phyloP scores from a whole-genome alignment of 2,113 vertebrate genomes.

The Chaetura pelagica region DNA sequence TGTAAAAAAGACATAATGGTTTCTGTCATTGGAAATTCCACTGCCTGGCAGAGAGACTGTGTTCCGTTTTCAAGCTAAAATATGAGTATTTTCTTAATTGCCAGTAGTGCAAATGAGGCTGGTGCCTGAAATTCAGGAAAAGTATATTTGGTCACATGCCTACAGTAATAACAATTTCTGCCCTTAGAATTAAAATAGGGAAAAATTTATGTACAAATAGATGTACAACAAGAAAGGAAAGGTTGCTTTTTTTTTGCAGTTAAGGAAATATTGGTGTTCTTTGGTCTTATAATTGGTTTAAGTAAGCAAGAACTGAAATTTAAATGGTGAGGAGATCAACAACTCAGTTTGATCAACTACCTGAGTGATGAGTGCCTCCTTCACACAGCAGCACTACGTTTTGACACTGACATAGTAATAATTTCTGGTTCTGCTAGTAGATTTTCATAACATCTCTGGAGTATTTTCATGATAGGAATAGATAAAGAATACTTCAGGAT shows the following conservation, averaged over 20 bases:
- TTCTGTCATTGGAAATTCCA: neutral
- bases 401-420: neutral
- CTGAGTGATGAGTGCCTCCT: neutral
- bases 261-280: neutral
- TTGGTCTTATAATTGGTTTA: neutral
- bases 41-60: neutral
- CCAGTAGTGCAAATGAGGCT: neutral
- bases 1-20: neutral
- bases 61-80: neutral
- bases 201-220: neutral
- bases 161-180: neutral
- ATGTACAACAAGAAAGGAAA: neutral
- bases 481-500: constrained; percentile 17
- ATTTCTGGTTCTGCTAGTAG: neutral
- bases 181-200: neutral
- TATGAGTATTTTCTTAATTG: neutral
- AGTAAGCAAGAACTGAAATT: neutral
- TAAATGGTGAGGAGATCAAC: neutral
- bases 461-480: neutral
- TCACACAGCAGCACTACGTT: neutral
- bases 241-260: neutral
- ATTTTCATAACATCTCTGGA: constrained; percentile 8
- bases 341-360: neutral
- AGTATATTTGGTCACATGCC: neutral
- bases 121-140: neutral